Evolutionary conservation across 2,888 invertebrate genomes (phyloP), one percentile per base, ranked within the genome.

Genomic region (Noctua fimbriata): DNA sequence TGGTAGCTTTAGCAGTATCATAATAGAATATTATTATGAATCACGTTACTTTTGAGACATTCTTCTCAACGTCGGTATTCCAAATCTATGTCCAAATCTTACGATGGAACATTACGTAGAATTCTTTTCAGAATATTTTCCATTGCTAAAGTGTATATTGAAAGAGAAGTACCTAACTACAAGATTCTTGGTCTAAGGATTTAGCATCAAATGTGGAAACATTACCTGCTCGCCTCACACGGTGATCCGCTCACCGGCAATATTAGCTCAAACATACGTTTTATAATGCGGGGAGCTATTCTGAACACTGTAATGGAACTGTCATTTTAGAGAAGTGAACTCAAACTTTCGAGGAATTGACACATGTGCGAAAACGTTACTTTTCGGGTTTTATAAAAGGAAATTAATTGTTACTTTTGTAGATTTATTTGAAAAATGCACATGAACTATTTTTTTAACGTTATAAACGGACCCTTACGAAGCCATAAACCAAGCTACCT

Each of bases 181-280:
- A 55, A 24, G 58, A 58, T 21, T 55, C 55, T 55, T 55, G 55
- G 55, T 58, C n/a, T n/a, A 58, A n/a, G n/a, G n/a, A 36, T 69
- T 63, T 32, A 63, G 47, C 66, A 63, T 78, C 69, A 73, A 78
- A 82, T 78, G 75, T 78, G 69, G 63, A 47, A 70, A 84, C 72
- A 84, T 85, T 74, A 74, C n/a, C 66, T 36, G 63, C 32, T 65
- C 52, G 85, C 85, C 85, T 72, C 82, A 81, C 82, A 84, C 82
- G 28, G 71, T 81, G 85, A 85, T 81, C 47, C 69, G 49, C 49
- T 36, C 74, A 7, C 47, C 41, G 44, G 74, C 52, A 10, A 81
- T 85, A 75, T 84, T 81, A 85, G 65, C 69, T 66, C 78, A 74
- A 78, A 75, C 74, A 75, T 75, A 85, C 82, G 74, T 77, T 77